Evolutionary conservation across 1,140 invertebrate species (phyloP), one percentile per base, ranked within the genome.

Genomic region (silkworm (Bombyx mori)): DNA sequence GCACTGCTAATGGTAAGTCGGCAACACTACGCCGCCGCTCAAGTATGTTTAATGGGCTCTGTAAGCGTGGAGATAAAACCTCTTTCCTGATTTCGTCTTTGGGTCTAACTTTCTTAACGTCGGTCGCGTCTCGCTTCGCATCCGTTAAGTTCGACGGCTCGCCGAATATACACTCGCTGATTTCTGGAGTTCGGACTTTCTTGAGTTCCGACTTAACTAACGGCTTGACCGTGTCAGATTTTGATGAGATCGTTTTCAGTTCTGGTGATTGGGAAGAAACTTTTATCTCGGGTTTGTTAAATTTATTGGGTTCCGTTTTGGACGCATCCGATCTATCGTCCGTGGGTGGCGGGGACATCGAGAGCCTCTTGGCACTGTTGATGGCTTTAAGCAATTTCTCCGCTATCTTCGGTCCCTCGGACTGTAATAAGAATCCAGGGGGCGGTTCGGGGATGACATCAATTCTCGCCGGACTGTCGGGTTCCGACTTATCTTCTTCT

Each of bases 361-460:
- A 88, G 5, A 84, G 61, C 48, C 81, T 69, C 59, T 88, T 89
- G 10, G 88, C 88, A 52, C 86, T 90, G 72, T 82, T 90, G 68
- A 83, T 88, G 68, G 89, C 90, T 71, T 90, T 89, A 5, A 91
- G 75, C 5, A 91, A 79, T 72, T 90, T 91, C 60, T 91, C 90
- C 4, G 90, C 90, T 63, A 91, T 91, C 62, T 90, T 91, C 9
- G 89, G 89, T 6, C 86, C 86, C 66, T 88, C 86, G 0, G 86
- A 83, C 57, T 88, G 88, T 42, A 89, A 66, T 2, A 87, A 64
- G 65, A 88, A 89, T 1, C 68, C 83, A 2, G 82, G 82, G 6
- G 86, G 88, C 1, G 88, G 88, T 65, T 88, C 88, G 0, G 88
- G 86, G 42, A 88, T 51, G 0, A 88, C 86, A 55, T 89, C 88